Percentiles rank a stretch among this genome's conserved stretches.
These are phyloP conservation scores for Myotis daubentonii DNA, from an alignment of 2,797 vertebrate species.

Conservation along the genomic window DNA sequence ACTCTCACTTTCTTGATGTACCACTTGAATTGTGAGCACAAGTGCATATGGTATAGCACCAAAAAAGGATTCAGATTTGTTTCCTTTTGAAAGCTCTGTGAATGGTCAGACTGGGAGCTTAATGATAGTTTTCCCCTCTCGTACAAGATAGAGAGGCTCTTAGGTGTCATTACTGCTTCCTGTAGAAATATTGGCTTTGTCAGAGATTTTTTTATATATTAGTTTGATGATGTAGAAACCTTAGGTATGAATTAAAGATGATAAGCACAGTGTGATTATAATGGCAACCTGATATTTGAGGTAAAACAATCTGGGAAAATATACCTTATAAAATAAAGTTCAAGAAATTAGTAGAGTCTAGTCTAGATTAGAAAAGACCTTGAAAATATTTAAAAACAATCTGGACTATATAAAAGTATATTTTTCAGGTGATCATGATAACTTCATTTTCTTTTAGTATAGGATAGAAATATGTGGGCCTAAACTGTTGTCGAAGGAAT, in stretches of 20 bases:
- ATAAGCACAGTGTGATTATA: background rate
- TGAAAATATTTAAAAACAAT: background rate
- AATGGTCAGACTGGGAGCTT: background rate
- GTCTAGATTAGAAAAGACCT: background rate
- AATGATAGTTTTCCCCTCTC: background rate
- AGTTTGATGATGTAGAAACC: background rate
- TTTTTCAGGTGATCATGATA: background rate
- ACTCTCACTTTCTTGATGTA: background rate
- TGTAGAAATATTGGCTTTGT: background rate
- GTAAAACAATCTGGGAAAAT: background rate
- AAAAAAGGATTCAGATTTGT: conserved; percentile 37
- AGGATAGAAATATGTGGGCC: background rate
- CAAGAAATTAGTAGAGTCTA: background rate
- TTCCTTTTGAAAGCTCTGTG: background rate
- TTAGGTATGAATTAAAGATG: conserved; percentile 17
- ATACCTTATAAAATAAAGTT: conserved; percentile 1
- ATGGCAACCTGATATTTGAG: conserved; percentile 3
- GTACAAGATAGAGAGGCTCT: background rate
- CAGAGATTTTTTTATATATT: background rate
- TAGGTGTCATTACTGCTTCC: conserved; percentile 4
- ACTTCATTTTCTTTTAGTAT: background rate
- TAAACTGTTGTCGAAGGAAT: background rate
- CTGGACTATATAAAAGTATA: background rate
- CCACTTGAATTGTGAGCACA: background rate
- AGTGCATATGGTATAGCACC: background rate